Evolutionary conservation across 2,888 invertebrate genomes (phyloP), one percentile per base, ranked within the genome.

Genomic region (Drosophila tanythrix): DNA sequence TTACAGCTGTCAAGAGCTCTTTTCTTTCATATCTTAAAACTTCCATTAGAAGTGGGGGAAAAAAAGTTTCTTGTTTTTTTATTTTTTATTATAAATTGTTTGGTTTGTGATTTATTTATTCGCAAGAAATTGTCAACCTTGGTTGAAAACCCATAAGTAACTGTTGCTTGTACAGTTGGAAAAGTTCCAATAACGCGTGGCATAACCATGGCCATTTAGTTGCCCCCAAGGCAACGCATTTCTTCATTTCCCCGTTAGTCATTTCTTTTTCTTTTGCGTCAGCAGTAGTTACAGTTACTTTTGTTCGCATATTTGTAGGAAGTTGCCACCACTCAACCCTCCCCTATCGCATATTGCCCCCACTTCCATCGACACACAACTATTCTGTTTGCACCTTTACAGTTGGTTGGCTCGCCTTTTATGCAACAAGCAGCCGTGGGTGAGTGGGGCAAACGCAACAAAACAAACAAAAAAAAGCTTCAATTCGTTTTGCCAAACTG

Each of bases 401-500:
- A 84, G 87, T 84, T 83, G 77, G 74, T 55, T 25, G 35, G 11
- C 64, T 67, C 65, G 40, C 70, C 58, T 51, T 87, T 90, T 84
- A 84, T 84, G 84, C 84, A 84, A 84, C 89, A 85, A 73, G 83
- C 88, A 62, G 40, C 82, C 62, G 40, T 5, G 36, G 25, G 53
- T 55, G 53, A 36, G 55, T 38, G 60, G 43, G 51, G 29, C 48
- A 66, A 70, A 67, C 55, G 66, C 59, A 52, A 65, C 46, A 50
- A 59, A 58, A 58, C n/a, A 53, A 21, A 31, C 21, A 25, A 38
- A 33, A 27, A 36, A 63, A 60, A 60, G 74, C 65, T 73, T 78
- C 88, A 66, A 78, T 89, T 88, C 31, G 84, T 73, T 89, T 84
- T 79, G 90, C 82, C 74, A 72, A 87, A 78, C 90, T 89, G 89